A percentile compares a stretch with the other conserved stretches of the same genome.
Evolutionary conservation across 1,140 invertebrate genomes (phyloP).

Genomic region (Mercenaria mercenaria): DNA sequence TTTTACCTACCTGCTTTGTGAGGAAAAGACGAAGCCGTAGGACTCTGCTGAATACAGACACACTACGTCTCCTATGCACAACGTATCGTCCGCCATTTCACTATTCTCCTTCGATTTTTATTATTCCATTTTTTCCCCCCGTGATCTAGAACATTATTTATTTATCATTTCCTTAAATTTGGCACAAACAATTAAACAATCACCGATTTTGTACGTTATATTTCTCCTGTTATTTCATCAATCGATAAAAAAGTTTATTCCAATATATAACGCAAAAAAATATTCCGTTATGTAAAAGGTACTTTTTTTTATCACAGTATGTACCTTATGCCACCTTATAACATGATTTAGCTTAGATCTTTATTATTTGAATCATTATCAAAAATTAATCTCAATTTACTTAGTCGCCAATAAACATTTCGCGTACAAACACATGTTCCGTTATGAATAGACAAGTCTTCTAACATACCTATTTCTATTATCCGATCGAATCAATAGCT

Average conservation of each 20-base stretch:
- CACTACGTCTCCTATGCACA: slow-evolving; percentile 76
- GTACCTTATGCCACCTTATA: background rate
- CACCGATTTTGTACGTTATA: background rate
- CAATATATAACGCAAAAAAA: background rate
- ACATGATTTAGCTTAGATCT: background rate
- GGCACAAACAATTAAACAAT: background rate
- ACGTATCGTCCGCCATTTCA: slow-evolving; percentile 70
- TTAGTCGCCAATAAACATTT: background rate
- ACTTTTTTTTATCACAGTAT: background rate
- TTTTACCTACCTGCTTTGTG: slow-evolving; percentile 73
- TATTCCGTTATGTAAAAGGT: background rate
- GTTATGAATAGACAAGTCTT: background rate
- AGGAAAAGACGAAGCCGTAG: slow-evolving; percentile 75
- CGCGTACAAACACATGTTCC: background rate
- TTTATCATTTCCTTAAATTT: background rate
- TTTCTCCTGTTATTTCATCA: background rate
- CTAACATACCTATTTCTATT: background rate
- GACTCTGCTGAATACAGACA: slow-evolving; percentile 77
- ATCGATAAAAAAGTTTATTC: background rate
- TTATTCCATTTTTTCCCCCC: background rate
- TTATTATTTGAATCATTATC: background rate
- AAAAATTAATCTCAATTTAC: background rate
- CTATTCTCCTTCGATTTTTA: background rate
- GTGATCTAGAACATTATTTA: background rate
- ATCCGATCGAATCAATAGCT: background rate